Evolutionary conservation across 2,113 vertebrate species (phyloP).

Genomic region (Okapia johnstoni): DNA sequence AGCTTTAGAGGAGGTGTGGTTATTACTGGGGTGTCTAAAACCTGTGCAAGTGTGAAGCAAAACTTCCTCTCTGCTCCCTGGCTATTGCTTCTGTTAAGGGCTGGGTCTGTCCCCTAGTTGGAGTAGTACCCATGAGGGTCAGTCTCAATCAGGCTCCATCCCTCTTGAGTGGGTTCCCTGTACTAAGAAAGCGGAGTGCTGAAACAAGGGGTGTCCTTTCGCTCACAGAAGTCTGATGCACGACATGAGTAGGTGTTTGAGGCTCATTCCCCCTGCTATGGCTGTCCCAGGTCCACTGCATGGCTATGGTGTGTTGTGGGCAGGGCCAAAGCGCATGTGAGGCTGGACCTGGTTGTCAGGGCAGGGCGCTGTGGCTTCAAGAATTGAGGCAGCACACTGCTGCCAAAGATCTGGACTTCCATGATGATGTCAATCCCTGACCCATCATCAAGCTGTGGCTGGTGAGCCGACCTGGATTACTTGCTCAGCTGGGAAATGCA

Average conservation of each 20-base stretch:
- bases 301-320: background rate
- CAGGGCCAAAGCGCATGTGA: rapidly evolving
- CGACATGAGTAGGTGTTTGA: background rate
- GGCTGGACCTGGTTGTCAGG: background rate
- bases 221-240: background rate
- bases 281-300: background rate
- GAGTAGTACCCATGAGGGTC: background rate
- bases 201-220: background rate
- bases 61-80: background rate
- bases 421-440: background rate
- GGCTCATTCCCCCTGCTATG: background rate
- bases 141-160: background rate
- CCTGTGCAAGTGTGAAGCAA: background rate
- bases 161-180: background rate
- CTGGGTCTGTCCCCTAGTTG: background rate
- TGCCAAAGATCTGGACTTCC: background rate
- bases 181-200: background rate
- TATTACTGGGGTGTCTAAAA: background rate
- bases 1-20: background rate
- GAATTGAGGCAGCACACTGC: background rate
- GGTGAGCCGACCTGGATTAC: background rate
- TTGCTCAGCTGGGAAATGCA: background rate
- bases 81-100: background rate
- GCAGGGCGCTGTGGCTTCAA: background rate
- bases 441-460: background rate